phyloP scores from a whole-genome alignment of 2,797 vertebrate genomes.

The Philypnodon macrostomus region DNA sequence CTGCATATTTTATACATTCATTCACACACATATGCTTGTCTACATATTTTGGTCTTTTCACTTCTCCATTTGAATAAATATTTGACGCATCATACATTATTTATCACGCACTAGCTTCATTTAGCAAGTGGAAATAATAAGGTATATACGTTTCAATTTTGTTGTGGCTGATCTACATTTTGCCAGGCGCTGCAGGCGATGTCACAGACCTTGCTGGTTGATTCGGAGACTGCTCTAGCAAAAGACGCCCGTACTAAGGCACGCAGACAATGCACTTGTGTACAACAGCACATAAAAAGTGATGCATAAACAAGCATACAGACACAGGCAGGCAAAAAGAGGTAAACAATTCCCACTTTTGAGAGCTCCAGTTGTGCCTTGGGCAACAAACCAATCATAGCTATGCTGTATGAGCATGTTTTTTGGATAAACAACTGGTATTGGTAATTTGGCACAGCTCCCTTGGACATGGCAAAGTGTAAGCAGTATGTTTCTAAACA shows the following conservation, averaged over 20 bases:
- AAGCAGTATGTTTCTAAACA: constrained; percentile 56
- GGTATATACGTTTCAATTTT: constrained; percentile 70
- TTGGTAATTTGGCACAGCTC: constrained; percentile 66
- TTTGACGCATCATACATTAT: constrained; percentile 73
- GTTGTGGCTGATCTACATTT: constrained; percentile 66
- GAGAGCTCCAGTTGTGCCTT: constrained; percentile 55
- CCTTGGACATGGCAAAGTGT: constrained; percentile 48
- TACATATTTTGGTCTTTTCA: constrained; percentile 25
- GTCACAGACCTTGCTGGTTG: constrained; percentile 52
- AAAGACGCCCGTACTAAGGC: constrained; percentile 34
- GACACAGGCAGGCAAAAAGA: constrained; percentile 49
- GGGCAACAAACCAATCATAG: constrained; percentile 72
- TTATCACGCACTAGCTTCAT: constrained; percentile 68
- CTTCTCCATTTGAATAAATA: constrained; percentile 68
- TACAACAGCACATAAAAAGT: constrained; percentile 39
- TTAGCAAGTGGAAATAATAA: constrained; percentile 71
- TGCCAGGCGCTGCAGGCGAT: constrained; percentile 50
- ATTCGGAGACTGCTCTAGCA: constrained; percentile 40
- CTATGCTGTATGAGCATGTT: constrained; percentile 62
- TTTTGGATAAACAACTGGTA: constrained; percentile 67
- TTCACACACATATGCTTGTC: constrained; percentile 26
- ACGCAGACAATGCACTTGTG: constrained; percentile 43
- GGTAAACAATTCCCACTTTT: constrained; percentile 70
- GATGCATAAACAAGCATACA: constrained; percentile 45
- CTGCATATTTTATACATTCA: constrained; percentile 7